Evolutionary conservation across 1,140 invertebrate genomes (phyloP), one percentile per base, ranked within the genome.

Genomic region (Mamestra configurata): DNA sequence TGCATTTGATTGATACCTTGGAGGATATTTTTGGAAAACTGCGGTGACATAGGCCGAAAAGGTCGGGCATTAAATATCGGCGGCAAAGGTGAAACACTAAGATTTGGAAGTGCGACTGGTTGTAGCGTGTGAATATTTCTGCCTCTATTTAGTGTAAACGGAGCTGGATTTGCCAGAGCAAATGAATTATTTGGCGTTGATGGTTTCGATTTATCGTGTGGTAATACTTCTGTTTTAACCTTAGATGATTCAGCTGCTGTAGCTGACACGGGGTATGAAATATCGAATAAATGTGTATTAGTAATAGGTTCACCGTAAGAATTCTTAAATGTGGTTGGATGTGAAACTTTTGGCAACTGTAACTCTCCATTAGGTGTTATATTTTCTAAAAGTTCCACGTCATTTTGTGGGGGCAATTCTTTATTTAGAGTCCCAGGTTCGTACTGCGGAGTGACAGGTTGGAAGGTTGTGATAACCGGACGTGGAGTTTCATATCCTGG

Each of bases 51-150:
- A 37, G 89, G 90, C 80, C 93, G 90, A 80, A 96, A 96, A 18
- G 95, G 95, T 81, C 95, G 91, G 5, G 96, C 95, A 82, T 96
- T 96, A 84, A 96, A 96, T 51, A 96, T 94, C 15, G 96, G 96
- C 8, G 96, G 96, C 73, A 96, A 82, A 15, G 95, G 95, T 49
- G 93, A 93, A 22, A 95, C 88, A 83, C 95, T 96, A 13, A 96
- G 86, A 80, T 95, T 96, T 1, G 96, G 96, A 80, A 96, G 88
- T 8, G 96, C 96, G 43, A 96, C 95, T 15, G 95, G 95, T 79
- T 95, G 93, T 57, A 95, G 82, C 10, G 94, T 93, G 72, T 95
- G 93, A 82, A 95, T 95, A 82, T 92, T 92, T 86, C 92, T 90
- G 20, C 90, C 90, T 85, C 83, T 91, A 77, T 93, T 93, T 51